Evolutionary conservation across 1,140 invertebrate species (phyloP).

Genomic region (Steinernema khuongi): DNA sequence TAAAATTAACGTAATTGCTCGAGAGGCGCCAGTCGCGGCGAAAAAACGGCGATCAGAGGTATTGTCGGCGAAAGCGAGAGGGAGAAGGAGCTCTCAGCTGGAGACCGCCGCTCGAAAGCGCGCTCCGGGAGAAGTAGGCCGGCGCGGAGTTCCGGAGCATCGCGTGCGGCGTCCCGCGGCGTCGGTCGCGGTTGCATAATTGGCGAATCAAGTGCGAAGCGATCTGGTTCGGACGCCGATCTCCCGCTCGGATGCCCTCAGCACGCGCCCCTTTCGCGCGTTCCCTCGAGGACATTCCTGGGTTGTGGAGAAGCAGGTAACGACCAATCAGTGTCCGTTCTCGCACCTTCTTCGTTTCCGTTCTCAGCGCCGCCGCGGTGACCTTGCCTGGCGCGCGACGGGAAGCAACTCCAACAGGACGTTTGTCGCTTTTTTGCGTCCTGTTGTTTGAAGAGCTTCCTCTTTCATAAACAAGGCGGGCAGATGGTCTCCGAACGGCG

Average conservation of each 20-base stretch:
- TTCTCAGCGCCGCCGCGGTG: no score
- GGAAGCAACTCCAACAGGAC: constrained; percentile 10
- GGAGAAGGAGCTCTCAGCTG: background rate
- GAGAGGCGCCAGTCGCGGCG: constrained; percentile 5
- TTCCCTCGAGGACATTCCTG: background rate
- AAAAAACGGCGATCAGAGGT: constrained; percentile 10
- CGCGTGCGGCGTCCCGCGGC: background rate
- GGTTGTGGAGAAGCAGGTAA: no score
- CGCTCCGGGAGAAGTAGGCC: background rate
- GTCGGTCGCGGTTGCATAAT: background rate
- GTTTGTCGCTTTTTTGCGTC: background rate
- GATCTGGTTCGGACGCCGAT: background rate
- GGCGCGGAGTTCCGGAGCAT: background rate
- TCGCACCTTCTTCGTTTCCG: no score
- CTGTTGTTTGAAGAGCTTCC: background rate
- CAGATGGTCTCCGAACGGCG: background rate
- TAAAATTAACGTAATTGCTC: constrained; percentile 13
- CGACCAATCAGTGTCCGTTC: no score
- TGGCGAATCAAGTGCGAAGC: background rate
- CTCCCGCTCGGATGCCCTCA: background rate
- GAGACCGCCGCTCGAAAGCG: background rate
- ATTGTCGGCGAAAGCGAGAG: background rate
- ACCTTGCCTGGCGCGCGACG: background rate
- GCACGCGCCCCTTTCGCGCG: background rate
- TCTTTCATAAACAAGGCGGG: background rate